Evolutionary conservation across 2,797 vertebrate species (phyloP).

Genomic region (Sebastes melanostomus): DNA sequence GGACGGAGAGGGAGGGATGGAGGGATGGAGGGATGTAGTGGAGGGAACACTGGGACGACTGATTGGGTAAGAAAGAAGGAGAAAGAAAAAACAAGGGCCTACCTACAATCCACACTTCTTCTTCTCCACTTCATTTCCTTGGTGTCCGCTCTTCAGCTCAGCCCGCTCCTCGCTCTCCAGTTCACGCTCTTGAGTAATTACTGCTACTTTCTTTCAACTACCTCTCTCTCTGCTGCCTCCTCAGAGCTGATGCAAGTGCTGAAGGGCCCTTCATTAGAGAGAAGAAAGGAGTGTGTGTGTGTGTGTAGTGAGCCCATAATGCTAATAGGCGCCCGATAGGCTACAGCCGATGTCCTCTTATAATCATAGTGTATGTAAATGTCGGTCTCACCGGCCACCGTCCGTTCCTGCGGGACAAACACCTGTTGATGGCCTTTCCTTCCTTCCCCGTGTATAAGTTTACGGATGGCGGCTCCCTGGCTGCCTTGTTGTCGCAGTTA

Average conservation of each 20-base stretch:
- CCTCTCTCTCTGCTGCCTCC: conserved; percentile 33
- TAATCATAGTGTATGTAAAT: conserved; percentile 32
- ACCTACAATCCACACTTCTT: conserved; percentile 14
- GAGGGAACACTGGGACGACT: conserved; percentile 1
- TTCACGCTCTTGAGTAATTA: conserved; percentile 60
- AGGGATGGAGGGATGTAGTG: background rate
- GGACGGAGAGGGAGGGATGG: background rate
- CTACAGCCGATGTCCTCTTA: conserved; percentile 34
- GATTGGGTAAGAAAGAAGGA: conserved; percentile 16
- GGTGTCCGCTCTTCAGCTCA: conserved; percentile 14
- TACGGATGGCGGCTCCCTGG: conserved; percentile 41
- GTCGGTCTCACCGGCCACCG: background rate
- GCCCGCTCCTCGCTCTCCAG: conserved; percentile 23
- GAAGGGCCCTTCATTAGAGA: conserved; percentile 67
- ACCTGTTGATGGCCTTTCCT: conserved; percentile 51
- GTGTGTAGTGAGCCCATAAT: conserved; percentile 10
- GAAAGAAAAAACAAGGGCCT: background rate
- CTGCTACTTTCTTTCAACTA: conserved; percentile 53
- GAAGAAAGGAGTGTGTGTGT: conserved; percentile 23
- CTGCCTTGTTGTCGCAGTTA: conserved; percentile 38
- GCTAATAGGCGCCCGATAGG: conserved; percentile 43
- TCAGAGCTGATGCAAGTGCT: conserved; percentile 50
- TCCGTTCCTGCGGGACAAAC: background rate
- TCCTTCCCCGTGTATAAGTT: background rate
- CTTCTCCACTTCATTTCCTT: conserved; percentile 41